Base-by-base conservation (phyloP, 2,888 invertebrate species). In the Nemotelus pantherinus region DNA sequence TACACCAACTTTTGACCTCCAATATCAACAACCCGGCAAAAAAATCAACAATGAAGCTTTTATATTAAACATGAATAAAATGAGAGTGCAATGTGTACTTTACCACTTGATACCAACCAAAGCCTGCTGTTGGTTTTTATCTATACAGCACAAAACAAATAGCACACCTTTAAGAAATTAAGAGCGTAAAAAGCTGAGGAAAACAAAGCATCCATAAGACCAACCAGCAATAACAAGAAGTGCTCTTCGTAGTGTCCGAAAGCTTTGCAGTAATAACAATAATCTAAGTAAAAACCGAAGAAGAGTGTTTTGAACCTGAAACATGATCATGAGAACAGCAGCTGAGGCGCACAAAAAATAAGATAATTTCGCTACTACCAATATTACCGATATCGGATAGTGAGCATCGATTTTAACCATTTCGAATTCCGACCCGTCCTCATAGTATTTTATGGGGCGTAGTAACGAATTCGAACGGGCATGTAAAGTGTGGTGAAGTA, bases 341-440 rank as follows among this genome's bases (percentile, higher is more conserved):
- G 47, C 45, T 39, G 4, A 53, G 41, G 1, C n/a, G 9, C 45
- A 45, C 10, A 60, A 58, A 72, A 50, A 39, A 53, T 39, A 10
- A 72, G 72, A 58, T 72, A 72, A 72, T 60, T 45, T 58, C 60
- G 72, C 72, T 72, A 72, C 25, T 25, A 25, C 25, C 25, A 1
- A 25, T 25, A 25, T 25, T 25, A 1, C 72, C 72, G 58, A 72
- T 72, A 72, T 72, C 72, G 71, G 10, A 44, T 58, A 25, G 25
- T 25, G 39, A 58, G 60, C 60, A 58, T 60, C 72, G 72, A 72
- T 60, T 72, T 47, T 60, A 43, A 72, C 58, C 58, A 72, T 47
- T 71, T 71, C 71, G 57, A 71, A 71, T 71, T 71, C 60, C 1
- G 58, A 72, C 45, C 72, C 72, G 45, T 72, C 72, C 48, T 25